Evolutionary conservation across 35 echinoderm and acorn worm species (phyloP), one percentile per base, ranked within the genome.

Genomic region (Strongylocentrotus purpuratus): DNA sequence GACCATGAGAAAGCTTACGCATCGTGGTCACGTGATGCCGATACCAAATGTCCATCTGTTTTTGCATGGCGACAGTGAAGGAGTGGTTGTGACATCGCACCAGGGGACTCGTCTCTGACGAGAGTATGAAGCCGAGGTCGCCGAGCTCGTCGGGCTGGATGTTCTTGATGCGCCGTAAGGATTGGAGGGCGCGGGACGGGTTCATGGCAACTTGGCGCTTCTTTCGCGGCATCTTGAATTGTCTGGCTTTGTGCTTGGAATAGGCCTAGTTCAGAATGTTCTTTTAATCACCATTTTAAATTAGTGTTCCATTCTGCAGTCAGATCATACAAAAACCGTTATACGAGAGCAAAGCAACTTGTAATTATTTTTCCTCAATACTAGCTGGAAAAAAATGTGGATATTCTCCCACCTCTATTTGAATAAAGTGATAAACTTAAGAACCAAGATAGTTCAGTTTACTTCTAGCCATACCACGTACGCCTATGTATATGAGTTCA

Each of bases 11-110:
- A 31, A 93, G 91, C 31, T 93, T 93, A 18, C 48, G 45, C 91
- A 93, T 93, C 13, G 91, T 93, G 91, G n/a, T 46, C 46, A 93
- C 91, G 91, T 93, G 91, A 46, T 93, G 91, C 2, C 91, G 91
- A 32, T 48, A 93, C 46, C 48, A 93, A 32, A 93, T 93, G 31
- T 93, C 48, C 91, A 93, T 93, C 91, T 93, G 91, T 31, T 58
- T 93, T 47, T 93, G n/a, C 91, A 93, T 93, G 17, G 91, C 91
- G 48, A 93, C 91, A 2, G 48, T 58, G 47, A 50, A 93, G 14
- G 91, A 47, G n/a, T 93, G 91, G 15, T 93, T 93, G 31, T 58
- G 2, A 58, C 91, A 93, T 4, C 31, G 32, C 46, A 93, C 91
- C 5, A 93, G n/a, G 5, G 91, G 15, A 33, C 91, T 93, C 18